These are phyloP conservation scores for Furcifer pardalis DNA, from an alignment of 2,797 vertebrate species.

Conservation along the genomic window DNA sequence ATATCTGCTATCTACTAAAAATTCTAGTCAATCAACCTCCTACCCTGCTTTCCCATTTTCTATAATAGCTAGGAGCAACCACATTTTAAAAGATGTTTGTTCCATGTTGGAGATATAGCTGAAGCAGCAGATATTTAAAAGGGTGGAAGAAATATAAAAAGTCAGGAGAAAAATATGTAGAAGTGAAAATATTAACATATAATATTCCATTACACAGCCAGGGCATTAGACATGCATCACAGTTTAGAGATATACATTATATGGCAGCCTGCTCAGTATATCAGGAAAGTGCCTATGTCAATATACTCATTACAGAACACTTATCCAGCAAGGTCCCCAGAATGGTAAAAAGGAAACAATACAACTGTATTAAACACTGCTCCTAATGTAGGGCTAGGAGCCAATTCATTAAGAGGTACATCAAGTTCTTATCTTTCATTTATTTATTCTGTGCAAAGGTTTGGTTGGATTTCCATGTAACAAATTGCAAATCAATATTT, in stretches of 20 bases:
- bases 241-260: conserved; percentile 14
- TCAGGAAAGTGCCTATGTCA: conserved; percentile 42
- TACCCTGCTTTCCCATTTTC: too few species aligned
- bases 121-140: too few species aligned
- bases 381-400: conserved; percentile 31
- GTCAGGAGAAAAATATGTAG: too few species aligned
- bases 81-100: too few species aligned
- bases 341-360: conserved; percentile 51
- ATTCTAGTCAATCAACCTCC: too few species aligned
- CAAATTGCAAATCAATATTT: conserved; percentile 26
- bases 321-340: conserved; percentile 37
- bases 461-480: conserved; percentile 47
- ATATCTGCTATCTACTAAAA: too few species aligned
- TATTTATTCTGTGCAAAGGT: conserved; percentile 48
- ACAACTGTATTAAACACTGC: conserved; percentile 23
- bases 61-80: too few species aligned
- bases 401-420: conserved; percentile 42
- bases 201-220: conserved; percentile 15
- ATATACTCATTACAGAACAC: conserved; percentile 44
- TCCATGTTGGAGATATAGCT: too few species aligned
- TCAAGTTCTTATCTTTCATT: conserved; percentile 26
- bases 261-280: conserved; percentile 36
- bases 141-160: too few species aligned
- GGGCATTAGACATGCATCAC: conserved; percentile 11
- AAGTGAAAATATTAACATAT: conserved; percentile 33